phyloP scores from a whole-genome alignment of 2,797 vertebrate genomes.

The Malacoctenus gilli region DNA sequence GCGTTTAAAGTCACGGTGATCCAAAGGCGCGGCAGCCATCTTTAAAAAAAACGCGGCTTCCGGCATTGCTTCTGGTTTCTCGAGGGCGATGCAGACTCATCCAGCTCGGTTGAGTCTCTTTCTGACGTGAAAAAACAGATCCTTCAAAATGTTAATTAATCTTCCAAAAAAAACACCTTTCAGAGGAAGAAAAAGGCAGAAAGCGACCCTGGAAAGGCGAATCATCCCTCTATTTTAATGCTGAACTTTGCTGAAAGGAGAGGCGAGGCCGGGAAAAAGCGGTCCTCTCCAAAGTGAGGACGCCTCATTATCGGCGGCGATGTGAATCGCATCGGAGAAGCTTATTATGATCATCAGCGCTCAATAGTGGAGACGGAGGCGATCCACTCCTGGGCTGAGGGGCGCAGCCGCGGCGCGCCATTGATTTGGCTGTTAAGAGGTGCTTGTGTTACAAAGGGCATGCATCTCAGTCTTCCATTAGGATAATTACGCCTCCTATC shows the following conservation, averaged over 20 bases:
- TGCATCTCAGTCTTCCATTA: conserved; percentile 80
- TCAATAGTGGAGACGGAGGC: conserved; percentile 73
- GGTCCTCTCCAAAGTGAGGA: conserved; percentile 63
- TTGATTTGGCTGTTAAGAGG: conserved; percentile 83
- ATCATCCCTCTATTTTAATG: conserved; percentile 59
- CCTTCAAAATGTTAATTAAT: conserved; percentile 55
- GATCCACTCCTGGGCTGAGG: conserved; percentile 73
- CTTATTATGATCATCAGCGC: conserved; percentile 81
- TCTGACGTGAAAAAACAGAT: no score
- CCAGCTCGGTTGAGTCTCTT: conserved; percentile 5
- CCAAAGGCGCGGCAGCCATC: conserved; percentile 38
- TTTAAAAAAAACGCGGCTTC: conserved; percentile 22
- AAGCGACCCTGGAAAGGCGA: conserved; percentile 39
- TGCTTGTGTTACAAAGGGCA: conserved; percentile 81
- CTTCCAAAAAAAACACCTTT: conserved; percentile 40
- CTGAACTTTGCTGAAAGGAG: conserved; percentile 50
- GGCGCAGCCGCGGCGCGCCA: conserved; percentile 70
- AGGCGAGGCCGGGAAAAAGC: conserved; percentile 23
- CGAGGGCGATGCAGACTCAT: background rate
- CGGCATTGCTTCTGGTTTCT: conserved; percentile 41
- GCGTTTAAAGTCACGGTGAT: conserved; percentile 25
- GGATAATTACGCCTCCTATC: conserved; percentile 79
- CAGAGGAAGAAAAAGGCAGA: conserved; percentile 19
- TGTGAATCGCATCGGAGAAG: conserved; percentile 75
- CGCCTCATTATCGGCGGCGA: conserved; percentile 74